phyloP scores from a whole-genome alignment of 2,113 vertebrate species.

The Isichthys henryi region DNA sequence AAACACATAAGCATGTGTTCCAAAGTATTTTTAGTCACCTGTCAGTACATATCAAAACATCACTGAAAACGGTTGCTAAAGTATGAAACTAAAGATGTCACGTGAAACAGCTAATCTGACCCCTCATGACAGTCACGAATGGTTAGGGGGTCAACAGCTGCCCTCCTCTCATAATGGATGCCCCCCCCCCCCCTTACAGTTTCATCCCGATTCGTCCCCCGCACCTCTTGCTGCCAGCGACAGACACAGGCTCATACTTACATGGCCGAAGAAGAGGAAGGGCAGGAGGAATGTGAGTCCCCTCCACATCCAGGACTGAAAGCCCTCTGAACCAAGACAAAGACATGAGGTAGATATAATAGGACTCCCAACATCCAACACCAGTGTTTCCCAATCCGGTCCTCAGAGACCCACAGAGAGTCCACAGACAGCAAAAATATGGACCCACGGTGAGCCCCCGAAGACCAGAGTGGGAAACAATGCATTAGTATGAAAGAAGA shows the following conservation, averaged over 20 bases:
- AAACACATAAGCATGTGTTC: neutral
- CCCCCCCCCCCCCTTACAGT: neutral
- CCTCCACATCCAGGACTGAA: slow-evolving; percentile 99
- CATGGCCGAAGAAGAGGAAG: slow-evolving; percentile 93
- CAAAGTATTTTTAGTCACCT: neutral
- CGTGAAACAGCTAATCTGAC: neutral
- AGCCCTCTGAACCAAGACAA: slow-evolving; percentile 72
- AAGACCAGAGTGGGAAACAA: neutral
- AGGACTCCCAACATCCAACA: neutral
- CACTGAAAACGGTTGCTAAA: neutral
- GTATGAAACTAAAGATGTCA: neutral
- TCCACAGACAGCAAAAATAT: neutral
- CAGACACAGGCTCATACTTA: slow-evolving; percentile 60
- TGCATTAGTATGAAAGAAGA: neutral
- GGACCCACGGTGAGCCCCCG: neutral
- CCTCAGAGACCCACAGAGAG: neutral
- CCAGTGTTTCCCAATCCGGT: neutral
- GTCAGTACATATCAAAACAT: neutral
- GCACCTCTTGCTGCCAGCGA: neutral
- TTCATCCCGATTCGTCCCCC: neutral
- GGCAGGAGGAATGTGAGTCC: slow-evolving; percentile 93
- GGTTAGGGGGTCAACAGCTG: neutral
- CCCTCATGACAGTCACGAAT: neutral
- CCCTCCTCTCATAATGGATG: neutral
- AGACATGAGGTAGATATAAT: slow-evolving; percentile 21